Percentiles rank a stretch among this genome's conserved stretches.
These are phyloP conservation scores for Crenichthys baileyi DNA, from an alignment of 2,797 vertebrate genomes.

Conservation along the genomic window DNA sequence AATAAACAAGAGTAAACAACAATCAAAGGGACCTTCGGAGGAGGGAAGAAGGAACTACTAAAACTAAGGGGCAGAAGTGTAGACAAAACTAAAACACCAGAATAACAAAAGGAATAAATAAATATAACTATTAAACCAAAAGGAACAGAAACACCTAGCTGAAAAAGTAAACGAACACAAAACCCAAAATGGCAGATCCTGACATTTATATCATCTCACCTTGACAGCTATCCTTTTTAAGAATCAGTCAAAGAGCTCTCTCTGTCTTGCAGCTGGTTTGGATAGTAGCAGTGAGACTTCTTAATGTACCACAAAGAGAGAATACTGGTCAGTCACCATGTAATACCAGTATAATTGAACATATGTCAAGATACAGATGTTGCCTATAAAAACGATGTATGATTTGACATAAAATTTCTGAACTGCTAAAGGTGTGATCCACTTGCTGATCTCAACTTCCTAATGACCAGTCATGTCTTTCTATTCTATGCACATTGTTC, in stretches of 20 bases:
- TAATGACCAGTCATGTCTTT: neutral
- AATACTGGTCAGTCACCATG: neutral
- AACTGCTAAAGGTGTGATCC: neutral
- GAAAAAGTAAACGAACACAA: too few relatives aligned
- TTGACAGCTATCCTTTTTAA: constrained; percentile 1
- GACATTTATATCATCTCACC: neutral
- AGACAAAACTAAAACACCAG: too few relatives aligned
- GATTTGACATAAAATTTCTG: neutral
- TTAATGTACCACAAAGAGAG: neutral
- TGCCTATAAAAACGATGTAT: neutral
- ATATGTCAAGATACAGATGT: neutral
- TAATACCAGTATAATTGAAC: neutral
- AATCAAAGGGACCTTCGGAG: too few relatives aligned
- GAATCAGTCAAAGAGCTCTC: constrained; percentile 2
- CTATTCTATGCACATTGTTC: neutral
- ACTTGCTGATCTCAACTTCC: neutral
- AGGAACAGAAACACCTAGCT: too few relatives aligned
- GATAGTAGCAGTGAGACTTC: neutral
- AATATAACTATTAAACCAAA: too few relatives aligned
- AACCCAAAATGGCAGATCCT: too few relatives aligned
- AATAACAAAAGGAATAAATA: too few relatives aligned
- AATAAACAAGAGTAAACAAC: too few relatives aligned
- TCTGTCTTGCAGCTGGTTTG: neutral
- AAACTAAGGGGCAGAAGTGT: too few relatives aligned
- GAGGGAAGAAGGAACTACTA: too few relatives aligned